Evolutionary conservation across 2,888 invertebrate genomes (phyloP), one percentile per base, ranked within the genome.

Genomic region (Melinopterus prodromus): DNA sequence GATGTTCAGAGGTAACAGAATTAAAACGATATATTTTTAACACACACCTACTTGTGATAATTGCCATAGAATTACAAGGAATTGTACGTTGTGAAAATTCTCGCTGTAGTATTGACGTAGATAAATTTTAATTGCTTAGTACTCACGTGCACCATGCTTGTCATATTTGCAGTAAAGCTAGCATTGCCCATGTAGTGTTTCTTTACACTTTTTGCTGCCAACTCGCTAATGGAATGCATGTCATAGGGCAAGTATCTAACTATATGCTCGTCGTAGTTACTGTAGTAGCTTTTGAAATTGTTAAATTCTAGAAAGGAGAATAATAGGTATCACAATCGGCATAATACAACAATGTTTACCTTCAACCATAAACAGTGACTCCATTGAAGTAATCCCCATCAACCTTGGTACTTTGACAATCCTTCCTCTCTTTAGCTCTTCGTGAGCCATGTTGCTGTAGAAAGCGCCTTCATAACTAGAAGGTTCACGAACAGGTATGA

Each of bases 131-230:
- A 69, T n/a, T 15, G 36, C 16, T 37, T 53, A 16, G 1, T 14
- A 77, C 75, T 80, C 53, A 80, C 80, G n/a, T 80, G 80, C n/a
- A 80, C 76, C 37, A 53, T 69, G 37, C 78, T 80, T n/a, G 70
- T 78, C 16, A 80, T 70, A 69, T 80, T 80, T 5, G 70, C 36
- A 5, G 71, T 38, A 16, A 80, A 80, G 0, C 75, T 70, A 1
- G 70, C 38, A 35, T 69, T 77, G 15, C 75, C 75, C 0, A 74
- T 80, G 71, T 80, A 80, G 16, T 80, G 37, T 6, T 80, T 53
- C 71, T 76, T 80, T 9, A 80, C 78, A 12, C 78, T 36, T 6
- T 69, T 16, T 3, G 77, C 80, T 1, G 74, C 80, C 14, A 16
- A 9, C 35, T 80, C 78, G 16, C 76, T 69, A 69, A 76, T 76